Base-by-base conservation (phyloP, 2,888 invertebrate species). In the Chirona hameri region DNA sequence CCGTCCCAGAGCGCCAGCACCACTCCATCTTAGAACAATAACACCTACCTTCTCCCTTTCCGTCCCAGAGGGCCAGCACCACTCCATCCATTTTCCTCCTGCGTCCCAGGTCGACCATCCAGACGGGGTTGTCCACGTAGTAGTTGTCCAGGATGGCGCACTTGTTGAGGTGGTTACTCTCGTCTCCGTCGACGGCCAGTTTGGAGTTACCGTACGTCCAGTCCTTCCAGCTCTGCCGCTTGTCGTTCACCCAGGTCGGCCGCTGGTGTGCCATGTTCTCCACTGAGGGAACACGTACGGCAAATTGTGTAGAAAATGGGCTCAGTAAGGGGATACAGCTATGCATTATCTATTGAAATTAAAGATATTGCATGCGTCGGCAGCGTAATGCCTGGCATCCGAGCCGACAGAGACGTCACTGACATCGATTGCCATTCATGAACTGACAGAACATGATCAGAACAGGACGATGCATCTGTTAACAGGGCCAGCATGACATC, bases 131-230 rank as follows among this genome's bases (percentile, higher is more conserved):
- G 82, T 90, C 89, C 24, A 89, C 90, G 85, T 89, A 89, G 85
- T 89, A 88, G 86, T 90, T 90, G 86, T 90, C 90, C 79, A 90
- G 86, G 65, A 90, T 88, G 57, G 90, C 89, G 85, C 90, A 90
- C 84, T 87, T 87, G 52, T 88, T 87, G 10, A 90, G 86, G 15
- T 87, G 86, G 52, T 87, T 87, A 84, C 89, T 88, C 81, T 87
- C 86, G 83, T 87, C 87, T 12, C 90, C 90, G 85, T 90, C 90
- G 21, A 90, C 90, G 0, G 90, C 90, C 81, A 87, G 85, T n/a
- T 86, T 86, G 4, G 87, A 86, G 76, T 87, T 86, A 3, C 88
- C 88, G 83, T 87, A 87, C 83, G 87, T 86, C 87, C 87, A 88
- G 82, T 89, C 87, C 69, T 87, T 87, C 84, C 89, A 89, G 76